These are phyloP conservation scores for Bradypus variegatus DNA, from an alignment of 2,797 vertebrate species.

Conservation along the genomic window DNA sequence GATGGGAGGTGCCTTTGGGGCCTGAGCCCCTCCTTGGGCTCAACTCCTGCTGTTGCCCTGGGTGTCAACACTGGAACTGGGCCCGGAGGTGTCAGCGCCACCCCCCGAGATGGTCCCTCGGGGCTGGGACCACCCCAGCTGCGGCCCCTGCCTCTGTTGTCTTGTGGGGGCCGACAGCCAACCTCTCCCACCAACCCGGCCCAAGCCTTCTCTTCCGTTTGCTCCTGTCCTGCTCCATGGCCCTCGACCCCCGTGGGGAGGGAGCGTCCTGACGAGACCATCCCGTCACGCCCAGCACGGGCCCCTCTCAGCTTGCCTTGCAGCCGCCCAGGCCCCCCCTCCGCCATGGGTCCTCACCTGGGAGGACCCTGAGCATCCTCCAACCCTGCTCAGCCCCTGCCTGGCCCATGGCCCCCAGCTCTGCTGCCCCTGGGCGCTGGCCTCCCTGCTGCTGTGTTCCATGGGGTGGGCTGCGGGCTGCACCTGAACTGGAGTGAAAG, in stretches of 20 bases:
- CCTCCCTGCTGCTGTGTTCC: background rate
- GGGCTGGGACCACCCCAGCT: background rate
- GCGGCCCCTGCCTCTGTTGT: background rate
- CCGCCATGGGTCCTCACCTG: background rate
- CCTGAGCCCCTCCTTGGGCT: background rate
- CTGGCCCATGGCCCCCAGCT: background rate
- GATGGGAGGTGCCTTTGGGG: background rate
- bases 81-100: background rate
- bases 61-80: background rate
- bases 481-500: background rate
- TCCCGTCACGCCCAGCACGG: background rate
- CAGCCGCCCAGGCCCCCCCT: background rate
- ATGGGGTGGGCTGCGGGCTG: background rate
- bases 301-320: background rate
- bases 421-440: no score
- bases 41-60: background rate
- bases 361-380: background rate
- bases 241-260: background rate
- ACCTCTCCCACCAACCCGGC: background rate
- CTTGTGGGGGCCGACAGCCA: accelerated
- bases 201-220: background rate
- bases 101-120: no score
- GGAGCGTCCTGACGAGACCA: background rate
- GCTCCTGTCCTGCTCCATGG: background rate
- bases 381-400: accelerated